phyloP scores from a whole-genome alignment of 2,113 vertebrate genomes.

The Atlantisia rogersi region DNA sequence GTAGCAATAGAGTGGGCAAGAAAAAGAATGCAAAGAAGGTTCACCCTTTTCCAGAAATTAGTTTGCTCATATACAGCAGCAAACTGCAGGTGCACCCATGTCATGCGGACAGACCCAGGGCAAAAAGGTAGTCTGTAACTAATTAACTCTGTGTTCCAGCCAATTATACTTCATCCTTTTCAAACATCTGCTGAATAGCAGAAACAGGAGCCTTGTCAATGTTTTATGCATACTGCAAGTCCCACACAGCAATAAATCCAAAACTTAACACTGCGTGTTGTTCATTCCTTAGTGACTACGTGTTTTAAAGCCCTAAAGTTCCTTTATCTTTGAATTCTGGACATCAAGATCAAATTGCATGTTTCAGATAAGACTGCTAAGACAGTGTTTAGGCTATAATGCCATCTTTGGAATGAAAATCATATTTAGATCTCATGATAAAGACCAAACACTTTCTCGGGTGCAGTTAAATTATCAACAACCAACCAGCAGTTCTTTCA shows the following conservation, averaged over 20 bases:
- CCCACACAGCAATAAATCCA: conserved; percentile 51
- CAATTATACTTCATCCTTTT: conserved; percentile 60
- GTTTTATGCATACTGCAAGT: conserved; percentile 61
- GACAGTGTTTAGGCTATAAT: neutral
- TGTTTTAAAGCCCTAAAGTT: neutral
- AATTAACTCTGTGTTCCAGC: conserved; percentile 61
- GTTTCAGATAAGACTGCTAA: neutral
- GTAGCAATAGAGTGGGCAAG: conserved; percentile 22
- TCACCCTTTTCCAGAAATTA: conserved; percentile 16
- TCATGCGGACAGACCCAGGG: conserved; percentile 4
- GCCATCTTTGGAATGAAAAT: neutral
- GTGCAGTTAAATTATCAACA: neutral
- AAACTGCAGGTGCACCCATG: neutral
- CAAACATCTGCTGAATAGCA: conserved; percentile 69
- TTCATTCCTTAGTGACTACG: neutral
- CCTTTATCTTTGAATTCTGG: conserved; percentile 4
- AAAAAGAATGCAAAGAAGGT: neutral
- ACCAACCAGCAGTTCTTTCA: neutral
- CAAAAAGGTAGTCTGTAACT: conserved; percentile 60
- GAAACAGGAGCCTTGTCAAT: conserved; percentile 18
- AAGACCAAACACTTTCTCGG: neutral
- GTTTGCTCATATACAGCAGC: neutral
- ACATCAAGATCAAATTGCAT: neutral
- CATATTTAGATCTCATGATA: neutral
- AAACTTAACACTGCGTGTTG: neutral